Evolutionary conservation across 2,113 vertebrate genomes (phyloP), one percentile per base, ranked within the genome.

Genomic region (Pyxicephalus adspersus): DNA sequence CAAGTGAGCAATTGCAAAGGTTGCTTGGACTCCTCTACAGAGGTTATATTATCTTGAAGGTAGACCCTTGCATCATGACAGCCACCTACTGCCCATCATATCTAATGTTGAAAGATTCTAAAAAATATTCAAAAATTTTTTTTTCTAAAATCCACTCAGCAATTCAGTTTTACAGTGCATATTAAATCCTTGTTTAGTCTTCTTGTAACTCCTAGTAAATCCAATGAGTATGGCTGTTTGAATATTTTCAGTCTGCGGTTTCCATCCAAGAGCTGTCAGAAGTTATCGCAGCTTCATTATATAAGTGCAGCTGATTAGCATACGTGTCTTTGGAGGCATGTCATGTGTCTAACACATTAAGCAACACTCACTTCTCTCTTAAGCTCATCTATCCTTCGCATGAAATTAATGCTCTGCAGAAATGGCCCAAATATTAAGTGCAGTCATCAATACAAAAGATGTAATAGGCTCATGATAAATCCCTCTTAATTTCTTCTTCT

Each of bases 211-310:
- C 72, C 72, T 63, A 57, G 57, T 60, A 75, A 75, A 75, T 60
- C 72, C 72, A 45, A 17, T 63, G 6, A 29, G 51, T 29, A 23
- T 13, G 51, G 19, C 57, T 73, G 54, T 73, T n/a, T 58, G 52
- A 16, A 50, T 23, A 38, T 65, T 50, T 28, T 71, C 65, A 17
- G 26, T 16, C 22, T 45, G 60, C 64, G 25, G 25, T 45, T 9
- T 15, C 22, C 50, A 50, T 81, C 25, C 20, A 81, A 54, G 50
- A 64, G 58, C 67, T 81, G 79, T 81, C 79, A 74, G 61, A 74
- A 74, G 70, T 74, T 64, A 64, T 61, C 45, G 20, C 25, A 22
- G 78, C 67, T 72, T 64, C 79, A 81, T 74, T 81, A 81, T 81
- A 64, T 81, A 80, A 80, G 58, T 73, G 68, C 63, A 61, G 77